phyloP scores from a whole-genome alignment of 30 jellyfish, hydroid and myxozoan species.

The Phacellophora camtschatica region DNA sequence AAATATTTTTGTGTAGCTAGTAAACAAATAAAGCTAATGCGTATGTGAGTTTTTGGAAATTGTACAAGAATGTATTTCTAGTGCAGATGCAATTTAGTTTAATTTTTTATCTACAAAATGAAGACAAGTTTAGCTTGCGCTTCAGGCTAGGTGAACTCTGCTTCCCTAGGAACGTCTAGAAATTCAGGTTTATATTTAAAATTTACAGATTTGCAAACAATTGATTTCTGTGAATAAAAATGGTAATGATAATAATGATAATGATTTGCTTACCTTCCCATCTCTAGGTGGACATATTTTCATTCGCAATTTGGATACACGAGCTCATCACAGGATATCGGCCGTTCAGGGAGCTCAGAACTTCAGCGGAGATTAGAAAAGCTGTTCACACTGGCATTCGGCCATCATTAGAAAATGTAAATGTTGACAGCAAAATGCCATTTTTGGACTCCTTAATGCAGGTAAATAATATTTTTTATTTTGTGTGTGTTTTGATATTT shows the following conservation, averaged over 20 bases:
- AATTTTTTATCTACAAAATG: no score
- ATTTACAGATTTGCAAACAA: no score
- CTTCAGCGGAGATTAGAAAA: slow-evolving; percentile 77
- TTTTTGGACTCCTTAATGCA: slow-evolving; percentile 72
- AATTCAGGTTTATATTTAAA: no score
- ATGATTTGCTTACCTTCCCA: not conserved
- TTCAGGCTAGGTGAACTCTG: no score
- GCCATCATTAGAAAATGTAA: slow-evolving; percentile 71
- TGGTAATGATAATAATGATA: not conserved
- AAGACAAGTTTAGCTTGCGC: no score
- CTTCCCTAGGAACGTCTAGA: no score
- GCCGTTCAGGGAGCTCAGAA: slow-evolving; percentile 78
- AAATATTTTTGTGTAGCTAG: no score
- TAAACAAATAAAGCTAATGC: no score
- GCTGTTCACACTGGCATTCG: slow-evolving; percentile 90
- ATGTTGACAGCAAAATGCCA: slow-evolving; percentile 75
- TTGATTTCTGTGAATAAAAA: no score
- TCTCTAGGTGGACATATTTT: slow-evolving; percentile 86
- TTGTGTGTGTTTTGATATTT: not conserved
- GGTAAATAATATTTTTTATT: slow-evolving; percentile 1
- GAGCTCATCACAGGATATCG: slow-evolving; percentile 88
- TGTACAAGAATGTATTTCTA: no score
- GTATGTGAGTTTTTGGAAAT: no score
- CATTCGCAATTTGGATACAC: slow-evolving; percentile 90
- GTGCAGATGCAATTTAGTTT: no score